Conservation (phyloP, 2,113 vertebrate genomes). For the Xiphias gladius region DNA sequence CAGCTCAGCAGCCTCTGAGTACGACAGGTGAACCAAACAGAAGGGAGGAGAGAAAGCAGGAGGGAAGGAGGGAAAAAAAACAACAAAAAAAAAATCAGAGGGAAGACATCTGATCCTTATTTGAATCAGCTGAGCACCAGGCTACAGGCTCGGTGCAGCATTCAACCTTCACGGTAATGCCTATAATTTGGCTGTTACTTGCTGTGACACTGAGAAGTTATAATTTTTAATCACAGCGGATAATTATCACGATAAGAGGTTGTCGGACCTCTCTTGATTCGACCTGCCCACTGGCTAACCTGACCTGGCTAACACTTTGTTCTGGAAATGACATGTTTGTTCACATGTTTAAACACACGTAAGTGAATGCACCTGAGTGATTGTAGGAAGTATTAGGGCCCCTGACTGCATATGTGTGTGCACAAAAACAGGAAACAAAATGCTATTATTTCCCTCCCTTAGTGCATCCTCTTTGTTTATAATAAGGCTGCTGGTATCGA, state of each 20-base stretch:
- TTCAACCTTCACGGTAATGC: slow-evolving; percentile 52
- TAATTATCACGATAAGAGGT: slow-evolving; percentile 50
- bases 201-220: slow-evolving; percentile 55
- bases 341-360: too few relatives aligned
- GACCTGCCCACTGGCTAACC: slow-evolving; percentile 7
- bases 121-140: slow-evolving; percentile 1
- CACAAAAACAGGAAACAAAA: background rate
- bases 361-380: background rate
- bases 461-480: background rate
- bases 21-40: slow-evolving; percentile 26
- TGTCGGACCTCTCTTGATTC: background rate
- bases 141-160: background rate
- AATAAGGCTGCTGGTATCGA: background rate
- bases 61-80: too few relatives aligned
- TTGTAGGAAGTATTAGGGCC: background rate
- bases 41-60: background rate
- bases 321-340: too few relatives aligned
- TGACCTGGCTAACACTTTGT: background rate
- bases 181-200: slow-evolving; percentile 55
- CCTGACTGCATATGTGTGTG: background rate
- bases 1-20: slow-evolving; percentile 2
- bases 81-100: background rate
- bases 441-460: background rate
- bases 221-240: slow-evolving; percentile 51
- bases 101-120: slow-evolving; percentile 32